These are phyloP conservation scores for Parascotia fuliginaria DNA, from an alignment of 2,888 invertebrate genomes.

Conservation along the genomic window DNA sequence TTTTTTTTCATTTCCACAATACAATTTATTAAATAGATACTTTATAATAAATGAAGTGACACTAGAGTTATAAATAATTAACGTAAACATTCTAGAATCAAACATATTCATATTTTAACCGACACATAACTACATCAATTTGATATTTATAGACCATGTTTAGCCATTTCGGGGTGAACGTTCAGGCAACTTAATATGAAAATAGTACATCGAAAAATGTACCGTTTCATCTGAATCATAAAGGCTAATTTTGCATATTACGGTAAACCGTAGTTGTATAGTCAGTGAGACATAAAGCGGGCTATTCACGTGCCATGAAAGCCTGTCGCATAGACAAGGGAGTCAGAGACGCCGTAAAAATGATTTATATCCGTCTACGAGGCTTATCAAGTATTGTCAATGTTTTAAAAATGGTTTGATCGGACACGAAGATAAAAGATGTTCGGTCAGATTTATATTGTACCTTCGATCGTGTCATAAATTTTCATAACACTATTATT, in stretches of 20 bases:
- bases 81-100: constrained; percentile 28
- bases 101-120: constrained; percentile 46
- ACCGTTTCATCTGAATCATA: constrained; percentile 36
- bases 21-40: too few relatives aligned
- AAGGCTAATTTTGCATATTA: constrained; percentile 19
- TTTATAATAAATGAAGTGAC: background rate
- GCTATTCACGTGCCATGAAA: constrained; percentile 76
- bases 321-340: constrained; percentile 76
- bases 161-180: constrained; percentile 68
- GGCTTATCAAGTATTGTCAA: constrained; percentile 75
- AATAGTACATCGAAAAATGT: constrained; percentile 32
- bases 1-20: too few relatives aligned
- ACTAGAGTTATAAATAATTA: constrained; percentile 7
- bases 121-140: constrained; percentile 55
- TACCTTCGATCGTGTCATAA: background rate
- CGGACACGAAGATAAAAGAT: constrained; percentile 58
- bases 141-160: constrained; percentile 76
- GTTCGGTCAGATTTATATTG: constrained; percentile 13
- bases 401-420: constrained; percentile 65
- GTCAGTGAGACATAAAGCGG: constrained; percentile 70
- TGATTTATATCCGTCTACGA: constrained; percentile 75
- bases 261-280: constrained; percentile 49
- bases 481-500: background rate
- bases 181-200: constrained; percentile 39
- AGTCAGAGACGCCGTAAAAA: constrained; percentile 71